phyloP scores from a whole-genome alignment of 2,113 vertebrate genomes.

The Apistogramma diplotaenia region DNA sequence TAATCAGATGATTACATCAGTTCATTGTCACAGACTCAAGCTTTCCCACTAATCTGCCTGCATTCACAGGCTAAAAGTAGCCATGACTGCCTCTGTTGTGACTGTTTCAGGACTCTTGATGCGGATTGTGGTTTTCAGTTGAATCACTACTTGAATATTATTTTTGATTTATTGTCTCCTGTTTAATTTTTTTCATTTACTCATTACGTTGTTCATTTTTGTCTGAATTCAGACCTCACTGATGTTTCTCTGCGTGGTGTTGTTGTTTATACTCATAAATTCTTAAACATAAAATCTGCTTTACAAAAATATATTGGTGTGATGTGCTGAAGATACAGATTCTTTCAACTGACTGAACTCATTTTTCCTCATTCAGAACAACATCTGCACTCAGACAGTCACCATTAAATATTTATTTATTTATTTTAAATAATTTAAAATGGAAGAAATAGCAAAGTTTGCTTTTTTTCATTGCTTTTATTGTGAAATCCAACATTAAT shows the following conservation, averaged over 20 bases:
- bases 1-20: conserved; percentile 85
- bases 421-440: background rate
- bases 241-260: too few species aligned
- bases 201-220: background rate
- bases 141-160: background rate
- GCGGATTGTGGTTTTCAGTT: background rate
- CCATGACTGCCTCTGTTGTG: conserved; percentile 79
- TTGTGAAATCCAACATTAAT: background rate
- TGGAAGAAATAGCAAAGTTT: background rate
- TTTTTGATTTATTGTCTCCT: background rate
- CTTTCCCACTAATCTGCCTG: conserved; percentile 75
- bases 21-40: conserved; percentile 77
- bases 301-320: background rate
- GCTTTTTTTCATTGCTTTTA: background rate
- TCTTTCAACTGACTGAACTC: background rate
- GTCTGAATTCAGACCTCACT: background rate
- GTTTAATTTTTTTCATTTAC: background rate
- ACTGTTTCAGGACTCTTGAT: conserved; percentile 28
- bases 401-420: background rate
- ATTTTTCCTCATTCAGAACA: background rate
- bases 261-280: too few species aligned
- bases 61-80: conserved; percentile 84
- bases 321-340: background rate
- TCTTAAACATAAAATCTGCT: too few species aligned
- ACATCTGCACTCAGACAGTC: background rate